These are phyloP conservation scores for Musca domestica DNA, from an alignment of 1,140 invertebrate species.

Conservation along the genomic window DNA sequence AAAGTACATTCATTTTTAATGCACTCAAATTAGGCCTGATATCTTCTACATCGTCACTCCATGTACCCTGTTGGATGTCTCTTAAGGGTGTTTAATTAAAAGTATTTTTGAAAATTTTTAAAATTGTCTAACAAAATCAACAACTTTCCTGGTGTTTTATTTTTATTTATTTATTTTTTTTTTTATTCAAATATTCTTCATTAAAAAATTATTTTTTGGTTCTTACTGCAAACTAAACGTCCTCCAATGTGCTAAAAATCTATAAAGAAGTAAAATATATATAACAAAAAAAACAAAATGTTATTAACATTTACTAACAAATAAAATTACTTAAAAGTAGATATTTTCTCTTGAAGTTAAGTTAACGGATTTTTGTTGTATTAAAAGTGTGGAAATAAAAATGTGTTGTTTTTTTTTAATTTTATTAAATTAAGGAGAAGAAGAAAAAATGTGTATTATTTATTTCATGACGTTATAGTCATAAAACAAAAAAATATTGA, in stretches of 20 bases:
- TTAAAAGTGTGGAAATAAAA: neutral
- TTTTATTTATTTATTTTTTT: neutral
- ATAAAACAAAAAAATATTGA: conserved; percentile 15
- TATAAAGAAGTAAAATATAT: conserved; percentile 21
- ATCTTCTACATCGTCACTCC: no score
- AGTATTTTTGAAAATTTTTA: no score
- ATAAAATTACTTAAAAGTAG: neutral
- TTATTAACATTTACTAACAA: conserved; percentile 7
- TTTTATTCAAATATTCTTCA: neutral
- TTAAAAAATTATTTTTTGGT: neutral
- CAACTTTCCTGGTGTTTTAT: neutral
- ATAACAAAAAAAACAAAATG: neutral
- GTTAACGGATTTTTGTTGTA: conserved; percentile 6
- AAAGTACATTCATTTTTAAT: no score
- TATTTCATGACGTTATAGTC: conserved; percentile 29
- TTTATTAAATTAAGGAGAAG: no score
- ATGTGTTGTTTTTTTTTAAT: no score
- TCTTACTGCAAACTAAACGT: conserved; percentile 33
- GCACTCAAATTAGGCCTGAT: no score
- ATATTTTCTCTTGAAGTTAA: neutral
- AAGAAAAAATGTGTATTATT: neutral
- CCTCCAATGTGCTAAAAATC: conserved; percentile 52
- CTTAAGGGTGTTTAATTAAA: no score
- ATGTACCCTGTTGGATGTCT: no score
- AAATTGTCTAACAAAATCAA: neutral